Evolutionary conservation across 2,113 vertebrate species (phyloP).

Genomic region (Aspiorhynchus laticeps): DNA sequence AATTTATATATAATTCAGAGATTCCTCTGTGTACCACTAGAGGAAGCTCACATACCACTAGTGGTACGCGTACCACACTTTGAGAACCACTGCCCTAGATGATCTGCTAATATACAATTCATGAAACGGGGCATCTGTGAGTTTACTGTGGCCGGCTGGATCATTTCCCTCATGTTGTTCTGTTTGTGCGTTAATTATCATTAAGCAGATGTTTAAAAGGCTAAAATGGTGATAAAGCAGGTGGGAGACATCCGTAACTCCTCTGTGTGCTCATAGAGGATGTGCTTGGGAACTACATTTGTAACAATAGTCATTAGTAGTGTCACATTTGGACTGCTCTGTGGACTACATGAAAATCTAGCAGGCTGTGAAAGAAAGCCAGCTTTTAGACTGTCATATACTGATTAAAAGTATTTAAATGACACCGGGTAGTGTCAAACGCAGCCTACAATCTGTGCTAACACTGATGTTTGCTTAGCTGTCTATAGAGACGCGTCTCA

Average conservation of each 20-base stretch:
- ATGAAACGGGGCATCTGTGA: background rate
- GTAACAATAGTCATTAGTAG: background rate
- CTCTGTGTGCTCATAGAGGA: background rate
- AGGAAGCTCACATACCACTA: too few species aligned
- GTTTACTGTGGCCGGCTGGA: background rate
- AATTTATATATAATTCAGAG: too few species aligned
- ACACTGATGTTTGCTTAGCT: background rate
- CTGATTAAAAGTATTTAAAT: slow-evolving; percentile 38
- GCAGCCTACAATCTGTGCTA: slow-evolving; percentile 31
- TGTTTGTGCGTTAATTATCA: background rate
- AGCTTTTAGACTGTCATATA: slow-evolving; percentile 27
- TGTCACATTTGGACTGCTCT: background rate
- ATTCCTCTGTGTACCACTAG: too few species aligned
- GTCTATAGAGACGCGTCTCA: background rate
- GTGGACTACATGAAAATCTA: background rate
- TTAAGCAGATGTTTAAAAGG: slow-evolving; percentile 11
- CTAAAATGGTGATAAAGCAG: background rate
- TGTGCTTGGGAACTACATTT: background rate
- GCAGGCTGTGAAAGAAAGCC: background rate
- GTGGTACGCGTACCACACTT: too few species aligned
- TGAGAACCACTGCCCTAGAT: background rate
- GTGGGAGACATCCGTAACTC: background rate
- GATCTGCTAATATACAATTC: background rate
- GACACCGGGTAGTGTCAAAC: background rate
- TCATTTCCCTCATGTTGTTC: background rate